Percentiles rank a stretch among this genome's conserved stretches.
phyloP scores from a whole-genome alignment of 1,140 invertebrate genomes.

The Heliconius nattereri region DNA sequence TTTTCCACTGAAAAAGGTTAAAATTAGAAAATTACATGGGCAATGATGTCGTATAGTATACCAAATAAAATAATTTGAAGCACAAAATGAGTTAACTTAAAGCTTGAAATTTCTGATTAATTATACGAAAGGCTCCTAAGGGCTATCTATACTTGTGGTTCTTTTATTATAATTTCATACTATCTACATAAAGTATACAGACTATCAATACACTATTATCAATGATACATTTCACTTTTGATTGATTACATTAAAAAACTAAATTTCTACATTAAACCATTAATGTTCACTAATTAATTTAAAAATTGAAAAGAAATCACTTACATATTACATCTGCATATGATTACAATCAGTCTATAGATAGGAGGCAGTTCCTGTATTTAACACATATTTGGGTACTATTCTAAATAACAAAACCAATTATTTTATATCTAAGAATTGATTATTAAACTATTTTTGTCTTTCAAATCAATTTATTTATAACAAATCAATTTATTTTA shows the following conservation, averaged over 20 bases:
- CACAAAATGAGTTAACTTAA: too few species aligned
- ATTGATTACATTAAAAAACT: background rate
- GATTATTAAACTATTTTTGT: background rate
- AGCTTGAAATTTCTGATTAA: too few species aligned
- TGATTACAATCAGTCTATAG: background rate
- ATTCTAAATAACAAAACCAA: background rate
- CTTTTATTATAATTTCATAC: background rate
- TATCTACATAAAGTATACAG: background rate
- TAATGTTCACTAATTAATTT: background rate
- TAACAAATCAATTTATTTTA: too few species aligned
- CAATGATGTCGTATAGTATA: too few species aligned
- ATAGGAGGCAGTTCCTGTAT: slow-evolving; percentile 7
- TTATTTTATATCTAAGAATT: background rate
- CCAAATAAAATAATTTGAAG: too few species aligned
- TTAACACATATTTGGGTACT: background rate
- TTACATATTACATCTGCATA: background rate
- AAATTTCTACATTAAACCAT: background rate
- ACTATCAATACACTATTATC: background rate
- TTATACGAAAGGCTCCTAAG: background rate
- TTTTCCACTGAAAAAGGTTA: background rate
- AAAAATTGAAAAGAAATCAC: background rate
- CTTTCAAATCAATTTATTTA: too few species aligned
- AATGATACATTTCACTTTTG: background rate
- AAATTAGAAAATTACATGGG: too few species aligned
- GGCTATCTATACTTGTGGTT: background rate